Percentiles rank a stretch among this genome's conserved stretches.
phyloP scores from a whole-genome alignment of 2,113 vertebrate genomes.

The Laterallus jamaicensis region DNA sequence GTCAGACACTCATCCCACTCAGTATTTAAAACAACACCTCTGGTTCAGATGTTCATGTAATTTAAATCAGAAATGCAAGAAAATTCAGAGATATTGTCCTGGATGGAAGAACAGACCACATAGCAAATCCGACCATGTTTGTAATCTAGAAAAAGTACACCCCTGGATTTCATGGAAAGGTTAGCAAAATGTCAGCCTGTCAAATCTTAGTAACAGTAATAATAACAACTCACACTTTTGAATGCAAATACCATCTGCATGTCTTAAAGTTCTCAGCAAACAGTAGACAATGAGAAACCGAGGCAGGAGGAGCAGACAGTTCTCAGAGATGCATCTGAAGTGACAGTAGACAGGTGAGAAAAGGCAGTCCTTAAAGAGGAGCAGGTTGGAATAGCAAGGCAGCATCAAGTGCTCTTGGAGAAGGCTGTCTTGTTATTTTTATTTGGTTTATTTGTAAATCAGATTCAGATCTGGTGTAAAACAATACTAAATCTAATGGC shows the following conservation, averaged over 20 bases:
- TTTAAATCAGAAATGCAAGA: neutral
- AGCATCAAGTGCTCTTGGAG: neutral
- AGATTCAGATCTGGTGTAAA: neutral
- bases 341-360: neutral
- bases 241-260: neutral
- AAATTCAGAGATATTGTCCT: neutral
- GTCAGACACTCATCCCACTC: neutral
- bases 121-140: neutral
- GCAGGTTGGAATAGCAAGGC: neutral
- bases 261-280: neutral
- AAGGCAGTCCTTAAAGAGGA: neutral
- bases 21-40: neutral
- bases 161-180: neutral
- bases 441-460: neutral
- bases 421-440: neutral
- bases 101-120: neutral
- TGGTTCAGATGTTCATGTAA: neutral
- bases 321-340: neutral
- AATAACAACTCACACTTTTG: neutral
- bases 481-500: neutral
- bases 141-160: neutral
- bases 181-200: conserved; percentile 34
- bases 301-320: neutral
- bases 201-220: conserved; percentile 16
- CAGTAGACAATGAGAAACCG: neutral